Conservation (phyloP, 1,140 invertebrate species). For the Holotrichia oblita region DNA sequence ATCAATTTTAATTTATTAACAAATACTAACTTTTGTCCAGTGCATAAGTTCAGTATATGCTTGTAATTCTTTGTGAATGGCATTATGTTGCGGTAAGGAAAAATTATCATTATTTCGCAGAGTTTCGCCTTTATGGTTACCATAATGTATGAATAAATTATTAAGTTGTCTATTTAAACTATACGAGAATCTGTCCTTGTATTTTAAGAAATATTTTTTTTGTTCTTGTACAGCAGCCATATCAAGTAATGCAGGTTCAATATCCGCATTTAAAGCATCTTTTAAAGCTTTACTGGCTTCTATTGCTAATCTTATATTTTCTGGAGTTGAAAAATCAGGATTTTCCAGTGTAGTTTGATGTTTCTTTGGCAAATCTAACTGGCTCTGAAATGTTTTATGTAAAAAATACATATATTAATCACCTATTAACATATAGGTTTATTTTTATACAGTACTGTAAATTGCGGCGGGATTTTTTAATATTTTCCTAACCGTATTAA, state of each 20-base stretch:
- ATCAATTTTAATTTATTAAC: constrained; percentile 59
- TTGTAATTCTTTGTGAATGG: constrained; percentile 83
- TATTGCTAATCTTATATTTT: constrained; percentile 80
- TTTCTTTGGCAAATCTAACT: constrained; percentile 78
- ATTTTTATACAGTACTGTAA: no score
- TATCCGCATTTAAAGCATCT: constrained; percentile 78
- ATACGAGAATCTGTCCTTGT: constrained; percentile 84
- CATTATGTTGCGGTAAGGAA: constrained; percentile 77
- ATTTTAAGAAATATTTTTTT: constrained; percentile 83
- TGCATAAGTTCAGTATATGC: constrained; percentile 91
- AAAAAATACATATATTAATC: constrained; percentile 42
- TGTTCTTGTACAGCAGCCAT: constrained; percentile 89
- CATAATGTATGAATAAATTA: constrained; percentile 93
- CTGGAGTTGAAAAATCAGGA: constrained; percentile 70
- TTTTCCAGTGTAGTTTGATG: constrained; percentile 72
- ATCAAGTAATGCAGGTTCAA: constrained; percentile 71
- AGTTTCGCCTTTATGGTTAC: constrained; percentile 66
- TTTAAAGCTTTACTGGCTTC: constrained; percentile 83
- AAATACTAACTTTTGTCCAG: constrained; percentile 66
- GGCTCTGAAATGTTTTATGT: constrained; percentile 63
- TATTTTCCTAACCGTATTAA: no score
- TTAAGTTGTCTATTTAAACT: constrained; percentile 88
- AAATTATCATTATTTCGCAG: constrained; percentile 67
- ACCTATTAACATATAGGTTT: constrained; percentile 4
- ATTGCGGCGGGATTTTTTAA: no score